Conservation (phyloP, 2,113 vertebrate genomes). For the Ceratotherium simum region DNA sequence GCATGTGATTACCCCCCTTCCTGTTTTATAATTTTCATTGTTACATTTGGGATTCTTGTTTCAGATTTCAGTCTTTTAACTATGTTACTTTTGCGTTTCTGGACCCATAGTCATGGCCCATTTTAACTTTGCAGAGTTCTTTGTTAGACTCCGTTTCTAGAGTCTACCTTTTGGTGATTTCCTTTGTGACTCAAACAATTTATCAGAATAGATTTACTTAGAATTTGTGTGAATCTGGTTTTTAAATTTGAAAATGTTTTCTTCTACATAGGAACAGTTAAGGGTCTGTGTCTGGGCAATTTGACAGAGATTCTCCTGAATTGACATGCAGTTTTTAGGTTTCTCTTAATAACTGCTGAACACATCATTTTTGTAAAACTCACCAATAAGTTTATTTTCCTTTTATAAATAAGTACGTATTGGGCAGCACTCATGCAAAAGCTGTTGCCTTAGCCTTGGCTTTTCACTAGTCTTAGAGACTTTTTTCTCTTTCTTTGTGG, state of each 20-base stretch:
- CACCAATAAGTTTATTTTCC: not conserved
- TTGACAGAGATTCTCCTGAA: slow-evolving; percentile 24
- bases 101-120: not conserved
- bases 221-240: not conserved
- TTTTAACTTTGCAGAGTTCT: slow-evolving; percentile 26
- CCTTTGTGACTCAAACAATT: not conserved
- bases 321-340: not conserved
- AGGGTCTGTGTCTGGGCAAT: not conserved
- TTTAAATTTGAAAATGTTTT: not conserved
- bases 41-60: not conserved
- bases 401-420: not conserved
- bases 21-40: not conserved
- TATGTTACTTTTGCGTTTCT: not conserved
- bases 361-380: not conserved
- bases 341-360: not conserved
- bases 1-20: not conserved
- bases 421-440: not conserved
- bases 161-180: not conserved
- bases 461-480: not conserved
- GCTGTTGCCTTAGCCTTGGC: not conserved
- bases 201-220: slow-evolving; percentile 17
- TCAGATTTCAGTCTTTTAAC: not conserved
- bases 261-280: not conserved
- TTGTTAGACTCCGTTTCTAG: slow-evolving; percentile 13
- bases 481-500: not conserved